A percentile compares a stretch with the other conserved stretches of the same genome.
These are phyloP conservation scores for Lasioglossum albipes DNA, from an alignment of 1,140 invertebrate genomes.

Conservation along the genomic window DNA sequence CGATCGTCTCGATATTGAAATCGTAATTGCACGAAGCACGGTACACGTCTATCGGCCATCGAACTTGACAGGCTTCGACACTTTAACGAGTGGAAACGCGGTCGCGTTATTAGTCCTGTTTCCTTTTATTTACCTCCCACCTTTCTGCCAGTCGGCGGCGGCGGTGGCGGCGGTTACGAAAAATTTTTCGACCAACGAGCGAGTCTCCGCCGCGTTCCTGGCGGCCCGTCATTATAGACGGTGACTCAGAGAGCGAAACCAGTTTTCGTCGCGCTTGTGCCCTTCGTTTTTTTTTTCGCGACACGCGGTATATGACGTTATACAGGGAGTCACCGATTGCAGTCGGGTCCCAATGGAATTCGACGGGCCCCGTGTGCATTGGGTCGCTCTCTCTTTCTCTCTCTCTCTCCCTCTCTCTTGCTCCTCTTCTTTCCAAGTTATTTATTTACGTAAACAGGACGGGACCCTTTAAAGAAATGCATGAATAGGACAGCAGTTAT, in stretches of 20 bases:
- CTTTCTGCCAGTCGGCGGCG: neutral
- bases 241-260: constrained; percentile 77
- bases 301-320: constrained; percentile 60
- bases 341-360: constrained; percentile 36
- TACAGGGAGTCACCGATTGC: constrained; percentile 48
- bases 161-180: constrained; percentile 50
- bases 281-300: constrained; percentile 54
- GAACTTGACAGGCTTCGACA: constrained; percentile 34
- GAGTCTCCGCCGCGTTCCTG: constrained; percentile 62
- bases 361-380: neutral
- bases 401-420: no score
- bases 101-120: constrained; percentile 55
- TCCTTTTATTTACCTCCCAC: constrained; percentile 42
- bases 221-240: constrained; percentile 74
- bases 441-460: neutral
- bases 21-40: constrained; percentile 12
- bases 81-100: constrained; percentile 65
- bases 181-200: constrained; percentile 55
- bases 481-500: neutral
- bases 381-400: no score
- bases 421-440: neutral
- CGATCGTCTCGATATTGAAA: constrained; percentile 30
- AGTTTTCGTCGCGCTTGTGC: constrained; percentile 67
- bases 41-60: neutral
- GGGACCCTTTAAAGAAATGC: constrained; percentile 1